phyloP scores from a whole-genome alignment of 2,888 invertebrate genomes.

The Pseudanteris insignis region DNA sequence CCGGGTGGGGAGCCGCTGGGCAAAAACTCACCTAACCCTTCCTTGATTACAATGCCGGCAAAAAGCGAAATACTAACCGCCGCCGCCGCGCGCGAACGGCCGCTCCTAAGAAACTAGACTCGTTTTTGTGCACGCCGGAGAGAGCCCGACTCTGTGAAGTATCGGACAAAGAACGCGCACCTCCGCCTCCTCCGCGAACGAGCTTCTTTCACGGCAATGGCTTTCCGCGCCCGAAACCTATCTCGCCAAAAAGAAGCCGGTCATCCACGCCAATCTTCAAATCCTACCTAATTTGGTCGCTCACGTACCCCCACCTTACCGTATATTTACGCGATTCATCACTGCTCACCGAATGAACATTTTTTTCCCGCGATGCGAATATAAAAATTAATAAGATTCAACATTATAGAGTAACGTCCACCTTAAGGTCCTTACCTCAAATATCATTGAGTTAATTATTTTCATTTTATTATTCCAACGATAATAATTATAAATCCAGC shows the following conservation, averaged over 20 bases:
- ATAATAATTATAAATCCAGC: too few relatives aligned
- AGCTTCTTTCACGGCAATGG: conserved; percentile 23
- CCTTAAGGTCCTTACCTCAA: too few relatives aligned
- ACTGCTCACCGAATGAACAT: not conserved
- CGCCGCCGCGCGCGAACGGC: conserved; percentile 63
- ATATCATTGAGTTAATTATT: too few relatives aligned
- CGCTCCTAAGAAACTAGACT: conserved; percentile 66
- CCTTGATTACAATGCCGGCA: conserved; percentile 67
- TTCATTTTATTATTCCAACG: too few relatives aligned
- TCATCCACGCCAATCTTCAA: conserved; percentile 17
- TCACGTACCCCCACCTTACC: not conserved
- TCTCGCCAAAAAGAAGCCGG: conserved; percentile 4
- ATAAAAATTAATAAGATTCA: too few relatives aligned
- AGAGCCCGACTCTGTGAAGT: conserved; percentile 58
- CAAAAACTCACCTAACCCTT: conserved; percentile 67
- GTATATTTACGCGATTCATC: not conserved
- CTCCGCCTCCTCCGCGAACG: conserved; percentile 46
- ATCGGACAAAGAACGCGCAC: conserved; percentile 60
- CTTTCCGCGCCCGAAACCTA: conserved; percentile 4
- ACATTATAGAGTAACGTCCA: too few relatives aligned
- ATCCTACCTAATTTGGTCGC: conserved; percentile 38
- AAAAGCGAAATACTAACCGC: conserved; percentile 67
- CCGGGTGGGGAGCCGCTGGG: conserved; percentile 52
- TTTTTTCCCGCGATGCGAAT: too few relatives aligned
- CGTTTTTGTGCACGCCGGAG: conserved; percentile 61